Evolutionary conservation across 2,888 invertebrate genomes (phyloP).

Genomic region (Penaeus monodon): DNA sequence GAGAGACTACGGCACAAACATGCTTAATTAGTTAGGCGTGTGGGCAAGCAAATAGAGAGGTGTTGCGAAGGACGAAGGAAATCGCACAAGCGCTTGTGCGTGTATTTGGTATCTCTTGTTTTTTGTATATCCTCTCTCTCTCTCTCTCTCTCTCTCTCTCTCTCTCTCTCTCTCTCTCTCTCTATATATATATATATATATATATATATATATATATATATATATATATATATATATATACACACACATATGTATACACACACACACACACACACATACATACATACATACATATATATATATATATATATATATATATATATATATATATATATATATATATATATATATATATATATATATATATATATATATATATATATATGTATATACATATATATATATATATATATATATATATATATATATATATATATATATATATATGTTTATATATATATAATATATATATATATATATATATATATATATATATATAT

Average conservation of each 20-base stretch:
- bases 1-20: no score
- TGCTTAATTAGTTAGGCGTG: no score
- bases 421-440: neutral
- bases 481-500: no score
- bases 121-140: neutral
- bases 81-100: neutral
- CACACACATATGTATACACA: neutral
- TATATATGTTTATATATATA: neutral
- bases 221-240: neutral
- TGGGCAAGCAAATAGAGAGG: neutral
- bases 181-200: slow-evolving; percentile 2
- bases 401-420: no score
- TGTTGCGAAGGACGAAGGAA: neutral
- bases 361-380: no score
- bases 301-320: no score
- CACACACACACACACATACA: no score
- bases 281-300: no score
- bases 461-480: neutral
- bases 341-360: no score
- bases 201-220: slow-evolving; percentile 3
- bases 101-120: neutral
- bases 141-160: slow-evolving; percentile 22
- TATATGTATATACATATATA: no score
- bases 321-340: no score
- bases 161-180: neutral